Percentiles rank a stretch among this genome's conserved stretches.
Conservation (phyloP, 2,888 invertebrate genomes). For the Onchidella celtica region DNA sequence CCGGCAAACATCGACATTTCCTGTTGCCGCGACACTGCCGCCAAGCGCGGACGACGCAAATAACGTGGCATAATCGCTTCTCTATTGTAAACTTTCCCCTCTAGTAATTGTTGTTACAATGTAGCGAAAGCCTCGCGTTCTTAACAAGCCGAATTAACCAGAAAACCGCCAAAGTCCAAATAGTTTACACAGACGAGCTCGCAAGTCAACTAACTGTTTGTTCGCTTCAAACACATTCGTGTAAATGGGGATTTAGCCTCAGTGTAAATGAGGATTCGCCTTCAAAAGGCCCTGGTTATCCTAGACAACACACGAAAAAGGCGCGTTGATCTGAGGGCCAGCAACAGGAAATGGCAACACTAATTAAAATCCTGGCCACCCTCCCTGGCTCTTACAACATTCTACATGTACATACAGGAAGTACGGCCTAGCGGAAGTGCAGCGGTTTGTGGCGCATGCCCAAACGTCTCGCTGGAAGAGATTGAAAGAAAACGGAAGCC, state of each 20-base stretch:
- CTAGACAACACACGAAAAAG: conserved; percentile 10
- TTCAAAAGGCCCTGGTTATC: conserved; percentile 35
- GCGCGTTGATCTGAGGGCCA: conserved; percentile 4
- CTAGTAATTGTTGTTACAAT: conserved; percentile 36
- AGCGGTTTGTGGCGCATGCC: neutral
- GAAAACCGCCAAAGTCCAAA: conserved; percentile 51
- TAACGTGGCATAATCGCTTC: conserved; percentile 9
- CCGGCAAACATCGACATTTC: conserved; percentile 33
- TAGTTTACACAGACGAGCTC: conserved; percentile 52
- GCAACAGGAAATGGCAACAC: conserved; percentile 39
- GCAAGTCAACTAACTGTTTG: conserved; percentile 49
- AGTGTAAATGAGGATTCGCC: conserved; percentile 43
- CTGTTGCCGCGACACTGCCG: conserved; percentile 20
- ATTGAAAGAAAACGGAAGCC: too few relatives aligned
- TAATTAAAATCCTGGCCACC: conserved; percentile 18
- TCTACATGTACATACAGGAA: neutral
- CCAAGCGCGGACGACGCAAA: neutral
- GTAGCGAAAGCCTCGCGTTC: conserved; percentile 20
- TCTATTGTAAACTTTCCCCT: conserved; percentile 15
- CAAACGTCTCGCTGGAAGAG: too few relatives aligned
- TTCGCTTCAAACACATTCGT: conserved; percentile 48
- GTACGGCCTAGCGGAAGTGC: neutral
- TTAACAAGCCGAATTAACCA: conserved; percentile 42
- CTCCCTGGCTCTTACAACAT: neutral
- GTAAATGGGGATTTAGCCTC: conserved; percentile 30